Conservation (phyloP, 2,888 invertebrate genomes). For the Halictus ligatus region DNA sequence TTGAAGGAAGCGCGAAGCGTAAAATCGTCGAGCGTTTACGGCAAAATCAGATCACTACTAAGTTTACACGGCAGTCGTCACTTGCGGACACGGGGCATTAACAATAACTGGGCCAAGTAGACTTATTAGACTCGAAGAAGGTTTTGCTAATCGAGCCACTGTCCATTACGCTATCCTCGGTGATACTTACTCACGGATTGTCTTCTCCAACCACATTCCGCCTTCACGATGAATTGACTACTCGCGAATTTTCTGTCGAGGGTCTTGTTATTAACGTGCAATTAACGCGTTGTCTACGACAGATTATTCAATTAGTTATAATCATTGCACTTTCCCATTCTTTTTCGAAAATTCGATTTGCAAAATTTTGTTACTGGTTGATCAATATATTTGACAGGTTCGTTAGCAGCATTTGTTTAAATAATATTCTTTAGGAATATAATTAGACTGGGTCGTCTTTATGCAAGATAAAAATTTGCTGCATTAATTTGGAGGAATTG, state of each 20-base stretch:
- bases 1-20: neutral
- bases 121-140: constrained; percentile 65
- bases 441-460: too few species aligned
- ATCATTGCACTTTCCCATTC: too few species aligned
- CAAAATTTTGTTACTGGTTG: neutral
- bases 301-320: neutral
- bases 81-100: constrained; percentile 66
- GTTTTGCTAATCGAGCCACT: constrained; percentile 62
- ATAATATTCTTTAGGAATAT: too few species aligned
- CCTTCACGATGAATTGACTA: constrained; percentile 33
- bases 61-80: constrained; percentile 44
- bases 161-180: constrained; percentile 60
- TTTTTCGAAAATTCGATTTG: neutral
- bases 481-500: too few species aligned
- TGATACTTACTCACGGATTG: constrained; percentile 51
- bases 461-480: neutral
- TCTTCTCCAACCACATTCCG: constrained; percentile 38
- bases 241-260: constrained; percentile 11
- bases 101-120: constrained; percentile 70
- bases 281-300: neutral
- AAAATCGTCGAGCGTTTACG: constrained; percentile 23
- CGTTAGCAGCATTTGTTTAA: too few species aligned
- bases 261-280: neutral
- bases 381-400: neutral
- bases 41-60: constrained; percentile 55